Evolutionary conservation across 2,888 invertebrate genomes (phyloP).

Genomic region (Helicoverpa assulta): DNA sequence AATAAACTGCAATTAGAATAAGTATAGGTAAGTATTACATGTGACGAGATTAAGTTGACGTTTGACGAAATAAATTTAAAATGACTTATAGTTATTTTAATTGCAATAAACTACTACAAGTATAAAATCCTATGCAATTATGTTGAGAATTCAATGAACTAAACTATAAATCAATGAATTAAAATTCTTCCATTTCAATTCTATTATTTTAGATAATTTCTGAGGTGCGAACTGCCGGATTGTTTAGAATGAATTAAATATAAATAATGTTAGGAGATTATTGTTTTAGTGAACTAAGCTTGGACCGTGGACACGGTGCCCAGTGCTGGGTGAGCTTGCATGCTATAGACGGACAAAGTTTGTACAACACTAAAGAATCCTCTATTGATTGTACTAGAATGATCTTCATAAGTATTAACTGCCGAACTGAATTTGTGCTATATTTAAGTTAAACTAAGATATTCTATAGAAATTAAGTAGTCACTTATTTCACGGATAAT

Average conservation of each 20-base stretch:
- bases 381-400: conserved; percentile 26
- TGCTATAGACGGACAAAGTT: conserved; percentile 34
- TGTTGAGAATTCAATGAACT: conserved; percentile 1
- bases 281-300: conserved; percentile 48
- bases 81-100: background rate
- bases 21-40: background rate
- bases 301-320: conserved; percentile 26
- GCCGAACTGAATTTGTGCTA: conserved; percentile 20
- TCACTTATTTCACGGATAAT: conserved; percentile 22
- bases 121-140: background rate
- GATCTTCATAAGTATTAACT: conserved; percentile 30
- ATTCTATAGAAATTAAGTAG: conserved; percentile 1
- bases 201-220: conserved; percentile 2
- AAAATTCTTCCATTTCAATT: conserved; percentile 3
- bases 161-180: conserved; percentile 9
- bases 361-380: conserved; percentile 36
- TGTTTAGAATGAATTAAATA: conserved; percentile 43
- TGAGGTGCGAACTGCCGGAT: conserved; percentile 25
- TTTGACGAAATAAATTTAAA: background rate
- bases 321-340: conserved; percentile 48
- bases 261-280: conserved; percentile 54
- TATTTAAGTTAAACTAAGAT: conserved; percentile 36
- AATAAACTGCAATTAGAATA: background rate
- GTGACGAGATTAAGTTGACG: background rate
- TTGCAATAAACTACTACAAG: background rate